Evolutionary conservation across 2,888 invertebrate genomes (phyloP), one percentile per base, ranked within the genome.

Genomic region (Scaptomyza tumidula): DNA sequence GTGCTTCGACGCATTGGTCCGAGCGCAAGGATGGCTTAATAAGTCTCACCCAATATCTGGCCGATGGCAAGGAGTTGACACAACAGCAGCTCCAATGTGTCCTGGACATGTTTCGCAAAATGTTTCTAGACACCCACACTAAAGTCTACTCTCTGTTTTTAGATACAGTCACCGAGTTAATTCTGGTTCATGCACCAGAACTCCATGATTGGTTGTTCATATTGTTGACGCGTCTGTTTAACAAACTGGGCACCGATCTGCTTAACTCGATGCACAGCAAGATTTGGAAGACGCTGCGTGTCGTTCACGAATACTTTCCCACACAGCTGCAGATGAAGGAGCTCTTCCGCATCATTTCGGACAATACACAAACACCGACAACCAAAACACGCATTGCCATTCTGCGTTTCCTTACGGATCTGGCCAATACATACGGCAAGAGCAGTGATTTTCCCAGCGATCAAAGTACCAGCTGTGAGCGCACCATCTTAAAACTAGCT

Each of bases 51-150:
- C 94, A 94, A 82, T 94, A 95, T 88, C 93, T 96, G 50, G 93
- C 94, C 49, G 93, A 93, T 60, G 94, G 94, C 39, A 94, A 94
- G 74, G 93, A 93, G 48, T 89, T 95, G 19, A 93, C 93, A 11
- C 92, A 93, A 10, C 92, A 93, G 62, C 95, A 96, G 89, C 91
- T 96, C 78, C 94, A 96, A 70, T 95, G 96, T 75, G 95, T 98
- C n/a, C 97, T 98, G 0, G 98, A 99, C 84, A 96, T 98, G 71
- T 97, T 98, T 89, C 96, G 97, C 71, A 96, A 97, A 93, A 98
- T 99, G 97, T 98, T 99, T 91, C 98, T 98, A 94, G 99, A 99
- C 92, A 97, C 98, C 3, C 97, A 99, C 93, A 95, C 98, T 84
- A 96, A 97, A 93, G 98, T 98, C 78, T 97, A 99, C 93, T 96